phyloP scores from a whole-genome alignment of 2,888 invertebrate genomes.

The Andrena praecox region DNA sequence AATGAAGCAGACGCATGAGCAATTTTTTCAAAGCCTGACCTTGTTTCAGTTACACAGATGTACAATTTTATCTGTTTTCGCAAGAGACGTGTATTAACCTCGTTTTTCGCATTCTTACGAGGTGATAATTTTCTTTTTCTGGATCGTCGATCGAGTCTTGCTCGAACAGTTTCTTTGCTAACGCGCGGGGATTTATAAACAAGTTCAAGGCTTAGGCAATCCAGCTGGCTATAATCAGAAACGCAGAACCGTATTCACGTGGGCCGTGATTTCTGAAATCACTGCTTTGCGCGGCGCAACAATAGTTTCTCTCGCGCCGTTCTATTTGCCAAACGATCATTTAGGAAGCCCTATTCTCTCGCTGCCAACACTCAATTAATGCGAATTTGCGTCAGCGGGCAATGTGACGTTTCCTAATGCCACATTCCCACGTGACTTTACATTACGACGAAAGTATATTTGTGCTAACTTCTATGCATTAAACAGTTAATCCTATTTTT shows the following conservation, averaged over 20 bases:
- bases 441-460: constrained; percentile 1
- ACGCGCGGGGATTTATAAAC: neutral
- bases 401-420: constrained; percentile 24
- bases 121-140: constrained; percentile 2
- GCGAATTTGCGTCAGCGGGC: constrained; percentile 62
- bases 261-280: constrained; percentile 8
- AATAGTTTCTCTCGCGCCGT: constrained; percentile 14
- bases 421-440: constrained; percentile 8
- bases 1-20: neutral
- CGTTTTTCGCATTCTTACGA: neutral
- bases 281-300: neutral
- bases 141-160: neutral
- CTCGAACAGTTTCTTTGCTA: neutral
- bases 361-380: constrained; percentile 66
- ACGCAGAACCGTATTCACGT: neutral
- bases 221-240: neutral
- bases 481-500: too few species aligned
- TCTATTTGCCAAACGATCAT: constrained; percentile 15
- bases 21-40: neutral
- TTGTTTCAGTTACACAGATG: neutral
- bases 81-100: neutral
- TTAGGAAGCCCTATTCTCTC: constrained; percentile 55
- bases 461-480: neutral
- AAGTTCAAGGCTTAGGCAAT: constrained; percentile 3
- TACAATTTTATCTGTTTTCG: neutral